Base-by-base conservation (phyloP, 2,113 vertebrate genomes). In the Turdus rufiventris region DNA sequence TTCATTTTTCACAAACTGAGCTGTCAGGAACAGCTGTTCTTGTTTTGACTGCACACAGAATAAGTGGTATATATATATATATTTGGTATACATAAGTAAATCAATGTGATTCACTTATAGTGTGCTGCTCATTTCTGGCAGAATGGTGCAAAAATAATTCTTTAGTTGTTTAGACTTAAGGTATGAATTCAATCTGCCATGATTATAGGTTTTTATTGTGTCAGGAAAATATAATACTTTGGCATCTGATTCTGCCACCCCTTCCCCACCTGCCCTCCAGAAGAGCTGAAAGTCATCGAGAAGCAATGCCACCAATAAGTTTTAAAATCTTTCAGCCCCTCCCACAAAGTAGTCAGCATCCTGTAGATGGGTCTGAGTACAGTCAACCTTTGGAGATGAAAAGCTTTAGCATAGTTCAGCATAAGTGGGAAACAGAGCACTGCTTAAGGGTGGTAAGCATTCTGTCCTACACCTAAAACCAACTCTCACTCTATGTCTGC, bases 101-200 rank as follows among this genome's bases (percentile, higher is more conserved):
- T 71, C 48, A 88, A 70, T 83, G 42, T 50, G 85, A 92, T 94
- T 94, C 96, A 94, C 67, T 96, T 95, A 94, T 14, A 85, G 17
- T 33, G 48, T 78, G 66, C 70, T 96, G 87, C 74, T 83, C 89
- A 95, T 83, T 94, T 96, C 92, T 96, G 88, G 66, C 88, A 97
- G 88, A 96, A 96, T 82, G 26, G 21, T 15, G 31, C 89, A 97
- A 96, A 97, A 89, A 66, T 91, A 77, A 57, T 67, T 89, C 70
- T 95, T 96, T 86, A 57, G 62, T 91, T 79, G 40, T 84, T 88
- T 94, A 73, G 66, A 83, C 60, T 93, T 94, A 75, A 68, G 29
- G 45, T 89, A 77, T 91, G 10, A 94, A 97, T 96, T 96, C 63
- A 94, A 40, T 96, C 76, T 96, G 48, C 79, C 42, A 21, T 60